Base-by-base conservation (phyloP, 2,113 vertebrate species). In the Thamnaconus septentrionalis region DNA sequence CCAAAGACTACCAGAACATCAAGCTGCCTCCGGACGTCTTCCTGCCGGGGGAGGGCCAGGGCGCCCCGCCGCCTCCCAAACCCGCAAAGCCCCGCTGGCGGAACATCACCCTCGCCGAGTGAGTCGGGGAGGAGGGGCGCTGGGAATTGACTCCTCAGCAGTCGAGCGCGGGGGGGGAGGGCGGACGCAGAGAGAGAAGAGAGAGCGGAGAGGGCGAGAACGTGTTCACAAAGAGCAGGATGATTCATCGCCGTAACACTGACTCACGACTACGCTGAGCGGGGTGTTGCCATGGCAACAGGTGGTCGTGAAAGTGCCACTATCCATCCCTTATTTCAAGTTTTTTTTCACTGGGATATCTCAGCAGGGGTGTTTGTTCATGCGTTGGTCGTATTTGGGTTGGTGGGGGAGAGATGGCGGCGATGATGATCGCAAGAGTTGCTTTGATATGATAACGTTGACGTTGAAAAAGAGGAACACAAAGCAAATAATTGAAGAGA, bases 81-180 rank as follows among this genome's bases (percentile, higher is more conserved):
- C 89, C 89, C 64, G 0, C 73, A 86, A 85, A 98, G 73, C 89
- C 93, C 18, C 94, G 91, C 53, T 98, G 97, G 97, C 94, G 95
- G 80, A 98, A 98, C 82, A 91, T 98, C 64, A 97, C 97, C 76
- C 92, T 94, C n/a, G 91, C 94, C 70, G 95, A 96, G 97, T 98
- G 88, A 95, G 96, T 84, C 18, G 18, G 18, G 18, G 18, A 2
- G 18, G 18, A 2, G 18, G 18, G 18, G 18, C 1, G 2, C 44
- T 45, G 44, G 4, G 4, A 45, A 5, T 45, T 5, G 4, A 5
- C 4, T 45, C 7, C 1, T 75, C 0, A 76, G 0, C 52, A 18
- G 42, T 55, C 55, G 60, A 66, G 63, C n/a, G n/a, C 18, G 18
- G 18, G 18, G 18, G 18, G 18, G 18, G 18, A 2, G 18, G 18